These are phyloP conservation scores for Harlomillsia oculata DNA, from an alignment of 1,140 invertebrate species.

Conservation along the genomic window DNA sequence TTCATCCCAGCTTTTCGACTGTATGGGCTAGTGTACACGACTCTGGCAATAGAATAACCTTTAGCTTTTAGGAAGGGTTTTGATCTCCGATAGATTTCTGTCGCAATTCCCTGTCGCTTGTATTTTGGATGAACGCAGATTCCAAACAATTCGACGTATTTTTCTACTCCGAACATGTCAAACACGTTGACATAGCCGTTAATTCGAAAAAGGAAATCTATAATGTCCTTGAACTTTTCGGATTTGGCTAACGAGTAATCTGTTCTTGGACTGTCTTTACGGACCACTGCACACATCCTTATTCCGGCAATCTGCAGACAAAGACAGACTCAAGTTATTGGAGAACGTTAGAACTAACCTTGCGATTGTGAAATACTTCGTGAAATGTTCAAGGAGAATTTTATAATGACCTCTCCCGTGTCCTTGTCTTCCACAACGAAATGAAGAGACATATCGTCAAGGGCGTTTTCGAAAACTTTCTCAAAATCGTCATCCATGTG, in stretches of 20 bases:
- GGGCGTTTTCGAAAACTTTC: neutral
- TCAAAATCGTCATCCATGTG: constrained; percentile 6
- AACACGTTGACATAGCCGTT: neutral
- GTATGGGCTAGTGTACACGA: constrained; percentile 7
- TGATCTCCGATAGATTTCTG: constrained; percentile 13
- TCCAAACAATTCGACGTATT: constrained; percentile 10
- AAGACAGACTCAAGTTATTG: neutral
- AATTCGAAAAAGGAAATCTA: neutral
- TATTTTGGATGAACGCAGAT: constrained; percentile 1
- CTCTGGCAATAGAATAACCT: constrained; percentile 8
- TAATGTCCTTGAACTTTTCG: constrained; percentile 4
- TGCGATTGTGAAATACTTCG: neutral
- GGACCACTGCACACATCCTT: neutral
- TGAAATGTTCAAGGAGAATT: neutral
- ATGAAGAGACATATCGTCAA: neutral
- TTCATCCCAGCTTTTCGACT: constrained; percentile 10
- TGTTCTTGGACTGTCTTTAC: neutral
- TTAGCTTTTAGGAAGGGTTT: neutral
- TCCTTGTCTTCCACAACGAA: constrained; percentile 6
- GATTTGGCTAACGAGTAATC: neutral
- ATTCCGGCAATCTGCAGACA: neutral
- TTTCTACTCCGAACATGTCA: neutral
- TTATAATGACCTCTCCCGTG: constrained; percentile 4
- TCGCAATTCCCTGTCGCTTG: constrained; percentile 2
- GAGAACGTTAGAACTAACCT: neutral